These are phyloP conservation scores for Micromesistius poutassou DNA, from an alignment of 2,797 vertebrate genomes.

Conservation along the genomic window DNA sequence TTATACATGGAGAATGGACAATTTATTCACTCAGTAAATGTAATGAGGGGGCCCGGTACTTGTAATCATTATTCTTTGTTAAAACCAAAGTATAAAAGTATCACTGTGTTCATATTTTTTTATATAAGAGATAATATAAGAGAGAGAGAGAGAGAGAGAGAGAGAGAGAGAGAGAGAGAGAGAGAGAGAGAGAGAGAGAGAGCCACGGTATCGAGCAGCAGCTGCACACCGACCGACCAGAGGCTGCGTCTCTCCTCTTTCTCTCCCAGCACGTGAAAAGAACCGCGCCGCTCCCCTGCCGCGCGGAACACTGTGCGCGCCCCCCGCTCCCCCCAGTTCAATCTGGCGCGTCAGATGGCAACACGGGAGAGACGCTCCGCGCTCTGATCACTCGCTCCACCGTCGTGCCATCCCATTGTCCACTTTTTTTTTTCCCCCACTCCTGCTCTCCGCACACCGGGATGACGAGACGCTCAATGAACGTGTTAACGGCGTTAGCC, in stretches of 20 bases:
- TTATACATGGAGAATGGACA: too few species aligned
- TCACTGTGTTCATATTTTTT: too few species aligned
- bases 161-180: constrained; percentile 27
- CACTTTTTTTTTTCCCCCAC: constrained; percentile 20
- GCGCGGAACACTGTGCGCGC: constrained; percentile 63
- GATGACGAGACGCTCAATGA: neutral
- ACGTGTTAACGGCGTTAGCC: neutral
- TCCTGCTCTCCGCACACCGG: neutral
- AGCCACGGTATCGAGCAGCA: constrained; percentile 43
- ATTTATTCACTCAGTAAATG: too few species aligned
- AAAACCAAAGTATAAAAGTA: too few species aligned
- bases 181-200: constrained; percentile 14
- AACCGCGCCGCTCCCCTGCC: constrained; percentile 68
- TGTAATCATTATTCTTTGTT: too few species aligned
- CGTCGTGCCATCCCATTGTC: constrained; percentile 66
- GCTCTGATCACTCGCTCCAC: constrained; percentile 45
- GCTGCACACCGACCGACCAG: constrained; percentile 47
- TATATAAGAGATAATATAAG: constrained; percentile 7
- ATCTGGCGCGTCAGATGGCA: constrained; percentile 69
- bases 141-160: constrained; percentile 6
- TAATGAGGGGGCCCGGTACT: neutral
- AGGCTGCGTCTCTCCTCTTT: constrained; percentile 13
- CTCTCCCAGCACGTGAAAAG: constrained; percentile 58
- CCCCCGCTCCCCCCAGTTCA: constrained; percentile 40
- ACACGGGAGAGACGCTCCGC: constrained; percentile 57